Evolutionary conservation across 1,140 invertebrate genomes (phyloP), one percentile per base, ranked within the genome.

Genomic region (Ganaspis sp.): DNA sequence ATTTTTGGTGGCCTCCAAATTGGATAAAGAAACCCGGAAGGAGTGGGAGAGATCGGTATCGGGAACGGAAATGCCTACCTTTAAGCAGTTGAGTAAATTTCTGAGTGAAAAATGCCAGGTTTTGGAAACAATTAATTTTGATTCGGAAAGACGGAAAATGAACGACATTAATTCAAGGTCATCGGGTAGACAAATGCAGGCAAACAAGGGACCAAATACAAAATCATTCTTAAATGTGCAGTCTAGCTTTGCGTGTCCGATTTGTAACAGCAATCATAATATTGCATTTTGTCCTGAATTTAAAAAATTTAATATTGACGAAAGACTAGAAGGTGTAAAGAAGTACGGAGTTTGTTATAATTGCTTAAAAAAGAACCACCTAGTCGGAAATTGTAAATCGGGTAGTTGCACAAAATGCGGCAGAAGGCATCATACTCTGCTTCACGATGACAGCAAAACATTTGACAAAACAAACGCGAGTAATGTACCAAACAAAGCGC

Each of bases 41-140:
- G 81, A 84, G 45, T 88, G 85, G 86, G 85, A 88, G 77, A 79
- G 77, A 11, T 73, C 81, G 9, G 45, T 77, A 8, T 73, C 42
- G 8, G 79, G 81, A 23, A 58, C 74, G 29, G 75, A 74, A 69
- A 49, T 85, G 64, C 83, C 84, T 9, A 81, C 75, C 15, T 84
- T 81, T 72, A 69, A 58, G 1, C 69, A 86, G 11, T 54, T 88
- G 2, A 76, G 73, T 45, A 80, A 74, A 42, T 87, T 88, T 78
- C 72, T 86, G 9, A 76, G 81, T 34, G 64, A 74, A 9, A 78
- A 75, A 73, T 84, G 85, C 76, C 76, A 84, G 70, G 80, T 83
- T 34, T 74, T 87, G 12, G 84, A 87, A 72, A 54, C 75, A 15
- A 69, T 73, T 11, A 38, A 58, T 74, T 49, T 45, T 3, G 69